These are phyloP conservation scores for Neolamprologus brichardi DNA, from an alignment of 2,113 vertebrate genomes.

Conservation along the genomic window DNA sequence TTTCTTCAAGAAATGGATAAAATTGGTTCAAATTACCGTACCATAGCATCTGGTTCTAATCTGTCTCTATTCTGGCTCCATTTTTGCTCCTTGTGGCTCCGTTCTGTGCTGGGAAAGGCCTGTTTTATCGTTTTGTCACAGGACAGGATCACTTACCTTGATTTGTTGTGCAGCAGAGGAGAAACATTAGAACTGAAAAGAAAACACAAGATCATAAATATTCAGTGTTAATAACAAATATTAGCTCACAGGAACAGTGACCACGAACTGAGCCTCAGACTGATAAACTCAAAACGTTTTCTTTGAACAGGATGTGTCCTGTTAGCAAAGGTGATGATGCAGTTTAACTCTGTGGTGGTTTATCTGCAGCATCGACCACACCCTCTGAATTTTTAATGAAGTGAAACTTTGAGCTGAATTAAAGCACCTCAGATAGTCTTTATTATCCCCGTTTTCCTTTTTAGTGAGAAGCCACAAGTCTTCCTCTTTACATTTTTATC, in stretches of 20 bases:
- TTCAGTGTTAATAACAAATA: neutral
- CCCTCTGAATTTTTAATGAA: accelerated
- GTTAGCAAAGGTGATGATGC: too few species aligned
- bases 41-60: accelerated
- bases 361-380: accelerated
- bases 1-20: neutral
- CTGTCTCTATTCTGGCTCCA: accelerated
- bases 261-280: neutral
- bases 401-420: neutral
- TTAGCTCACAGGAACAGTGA: accelerated
- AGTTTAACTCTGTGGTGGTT: accelerated
- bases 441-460: accelerated
- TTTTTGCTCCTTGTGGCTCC: too few species aligned
- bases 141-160: neutral
- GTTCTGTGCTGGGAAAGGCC: accelerated
- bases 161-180: accelerated
- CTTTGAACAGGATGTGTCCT: neutral
- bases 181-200: neutral
- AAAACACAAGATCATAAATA: accelerated
- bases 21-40: accelerated
- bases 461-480: accelerated
- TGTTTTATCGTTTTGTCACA: accelerated
- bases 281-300: accelerated
- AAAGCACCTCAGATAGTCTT: neutral
- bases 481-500: neutral